These are phyloP conservation scores for Brachyptera risi DNA, from an alignment of 2,888 invertebrate species.

Conservation along the genomic window DNA sequence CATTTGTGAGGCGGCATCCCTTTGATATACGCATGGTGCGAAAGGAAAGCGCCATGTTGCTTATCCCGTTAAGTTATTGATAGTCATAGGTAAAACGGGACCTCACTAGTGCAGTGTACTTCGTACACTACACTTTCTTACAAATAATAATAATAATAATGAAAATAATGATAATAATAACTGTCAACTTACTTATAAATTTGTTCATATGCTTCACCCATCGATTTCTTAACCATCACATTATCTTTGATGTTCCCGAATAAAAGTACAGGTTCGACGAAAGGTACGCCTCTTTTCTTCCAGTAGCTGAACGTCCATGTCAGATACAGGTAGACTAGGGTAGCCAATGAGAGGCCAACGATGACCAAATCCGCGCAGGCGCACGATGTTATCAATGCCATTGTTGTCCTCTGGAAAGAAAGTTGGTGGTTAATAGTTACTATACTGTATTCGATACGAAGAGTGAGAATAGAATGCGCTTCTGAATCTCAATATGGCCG, in stretches of 20 bases:
- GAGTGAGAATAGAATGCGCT: too few relatives aligned
- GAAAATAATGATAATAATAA: background rate
- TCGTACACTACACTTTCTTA: background rate
- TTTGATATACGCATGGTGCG: too few relatives aligned
- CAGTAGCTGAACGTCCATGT: constrained; percentile 31
- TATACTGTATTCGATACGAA: too few relatives aligned
- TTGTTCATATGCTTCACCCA: constrained; percentile 37
- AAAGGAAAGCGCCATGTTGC: too few relatives aligned
- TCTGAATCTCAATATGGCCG: too few relatives aligned
- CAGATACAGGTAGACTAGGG: constrained; percentile 23
- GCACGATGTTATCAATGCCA: constrained; percentile 2
- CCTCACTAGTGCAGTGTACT: background rate
- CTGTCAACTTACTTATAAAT: constrained; percentile 39
- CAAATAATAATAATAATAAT: background rate
- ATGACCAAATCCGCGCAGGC: constrained; percentile 7
- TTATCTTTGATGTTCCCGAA: constrained; percentile 37
- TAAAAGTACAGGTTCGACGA: constrained; percentile 19
- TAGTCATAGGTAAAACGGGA: too few relatives aligned
- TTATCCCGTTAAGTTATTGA: too few relatives aligned
- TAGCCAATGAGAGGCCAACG: background rate
- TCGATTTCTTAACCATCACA: constrained; percentile 36
- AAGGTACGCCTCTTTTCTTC: constrained; percentile 30
- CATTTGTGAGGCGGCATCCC: too few relatives aligned
- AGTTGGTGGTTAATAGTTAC: too few relatives aligned
- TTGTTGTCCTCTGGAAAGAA: too few relatives aligned